Conservation (phyloP, 2,797 vertebrate genomes). For the Lophura swinhoii region DNA sequence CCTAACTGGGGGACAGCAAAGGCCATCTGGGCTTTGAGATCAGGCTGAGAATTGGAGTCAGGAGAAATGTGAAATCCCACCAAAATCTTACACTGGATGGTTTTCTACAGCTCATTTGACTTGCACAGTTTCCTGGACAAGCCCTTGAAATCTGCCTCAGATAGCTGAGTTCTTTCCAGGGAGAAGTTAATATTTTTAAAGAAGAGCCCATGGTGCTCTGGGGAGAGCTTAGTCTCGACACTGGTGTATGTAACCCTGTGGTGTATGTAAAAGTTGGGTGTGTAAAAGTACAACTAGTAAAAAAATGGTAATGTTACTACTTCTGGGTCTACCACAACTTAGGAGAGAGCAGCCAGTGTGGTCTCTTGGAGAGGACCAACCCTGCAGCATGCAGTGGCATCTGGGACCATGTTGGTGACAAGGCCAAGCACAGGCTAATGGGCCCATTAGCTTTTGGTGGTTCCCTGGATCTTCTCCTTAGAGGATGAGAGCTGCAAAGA, state of each 20-base stretch:
- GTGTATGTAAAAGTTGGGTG: no score
- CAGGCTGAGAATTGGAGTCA: not conserved
- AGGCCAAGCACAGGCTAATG: accelerated
- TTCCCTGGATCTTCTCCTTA: not conserved
- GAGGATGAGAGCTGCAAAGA: not conserved
- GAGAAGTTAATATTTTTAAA: not conserved
- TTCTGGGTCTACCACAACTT: not conserved
- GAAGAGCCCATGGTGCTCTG: not conserved
- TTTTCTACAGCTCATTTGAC: not conserved
- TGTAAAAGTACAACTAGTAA: not conserved
- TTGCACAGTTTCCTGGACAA: not conserved
- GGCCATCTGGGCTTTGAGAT: not conserved
- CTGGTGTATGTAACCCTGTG: no score
- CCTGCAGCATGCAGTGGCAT: not conserved
- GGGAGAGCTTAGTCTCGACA: not conserved
- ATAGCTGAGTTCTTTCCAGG: not conserved
- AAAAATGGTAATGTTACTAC: not conserved
- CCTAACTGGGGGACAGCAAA: not conserved
- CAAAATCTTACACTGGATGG: not conserved
- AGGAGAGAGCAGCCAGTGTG: not conserved
- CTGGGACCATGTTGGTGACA: not conserved
- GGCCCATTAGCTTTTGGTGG: not conserved
- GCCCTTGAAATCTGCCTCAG: not conserved
- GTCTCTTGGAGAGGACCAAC: not conserved
- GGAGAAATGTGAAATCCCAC: not conserved